Base-by-base conservation (phyloP, 1,140 invertebrate genomes). In the Aphaenogaster ashmeadi region DNA sequence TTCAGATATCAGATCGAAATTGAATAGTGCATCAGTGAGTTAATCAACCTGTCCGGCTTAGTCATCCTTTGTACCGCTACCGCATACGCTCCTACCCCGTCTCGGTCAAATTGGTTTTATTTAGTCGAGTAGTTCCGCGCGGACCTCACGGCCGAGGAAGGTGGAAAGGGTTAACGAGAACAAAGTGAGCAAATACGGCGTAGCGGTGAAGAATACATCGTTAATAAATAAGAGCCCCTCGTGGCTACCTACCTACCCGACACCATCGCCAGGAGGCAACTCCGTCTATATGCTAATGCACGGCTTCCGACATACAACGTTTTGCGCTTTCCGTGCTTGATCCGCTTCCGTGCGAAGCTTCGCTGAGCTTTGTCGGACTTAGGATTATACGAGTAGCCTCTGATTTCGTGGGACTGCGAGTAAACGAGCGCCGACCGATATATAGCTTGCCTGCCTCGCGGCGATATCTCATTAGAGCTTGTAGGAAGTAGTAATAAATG, bases 201-300 rank as follows among this genome's bases (percentile, higher is more conserved):
- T 81, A 88, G 87, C 90, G 88, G 87, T 90, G 92, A 93, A 93
- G 93, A 91, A 92, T 93, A 93, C 93, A 93, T 92, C 88, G 93
- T 95, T 95, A 94, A 94, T 95, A 95, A 94, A 94, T 93, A 93
- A 89, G 92, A 92, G 89, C 86, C 67, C 89, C 88, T 91, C 77
- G 78, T 92, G 85, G 81, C 88, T 89, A 89, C 77, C 86, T 83
- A 80, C 86, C 89, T 88, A 91, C 91, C 60, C 88, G 81, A 83
- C 81, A 88, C 88, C 91, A 92, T 93, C 92, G 93, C 87, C 80
- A 81, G 92, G 88, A 92, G 94, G 92, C 86, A 92, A 95, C 94
- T 93, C 93, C 91, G 92, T 95, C 94, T 95, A 95, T 95, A 95
- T 95, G 95, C 95, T 95, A 95, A 95, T 95, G 90, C 83, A 78